Base-by-base conservation (phyloP, 2,888 invertebrate genomes). In the Monochamus alternatus region DNA sequence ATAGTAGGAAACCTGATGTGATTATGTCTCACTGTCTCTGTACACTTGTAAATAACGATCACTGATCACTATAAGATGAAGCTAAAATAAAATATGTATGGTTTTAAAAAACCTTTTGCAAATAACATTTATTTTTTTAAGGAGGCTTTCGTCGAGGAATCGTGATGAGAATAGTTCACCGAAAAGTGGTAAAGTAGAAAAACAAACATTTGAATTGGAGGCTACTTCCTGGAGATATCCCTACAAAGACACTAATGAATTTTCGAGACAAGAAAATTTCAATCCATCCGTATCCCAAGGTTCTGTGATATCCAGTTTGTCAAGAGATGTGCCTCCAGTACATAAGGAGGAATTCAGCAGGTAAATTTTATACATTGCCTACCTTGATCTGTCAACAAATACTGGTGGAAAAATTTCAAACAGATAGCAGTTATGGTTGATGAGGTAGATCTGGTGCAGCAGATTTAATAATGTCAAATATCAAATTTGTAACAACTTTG, bases 161-260 rank as follows among this genome's bases (percentile, higher is more conserved):
- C 60, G 60, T 3, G 60, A 60, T 60, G 60, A 60, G 31, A 5
- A 14, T 31, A n/a, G 7, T n/a, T 9, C 60, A 32, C 14, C 58
- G 58, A 60, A 60, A 60, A 32, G 60, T 60, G 31, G 31, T 60
- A 60, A 60, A 32, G 8, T 10, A 30, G 60, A 31, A 32, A 60
- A 60, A 32, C 60, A 60, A 60, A 31, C 60, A 63, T 78, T 76
- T n/a, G 69, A 75, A 12, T 65, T 79, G 51, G 75, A 75, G 43
- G 70, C 75, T 9, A 70, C 75, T 62, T 64, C 75, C 12, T 79
- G 79, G 79, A 77, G 71, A 62, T 79, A 79, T 68, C 79, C 79
- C 10, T 76, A 75, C 55, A 74, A 75, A 64, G 70, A 71, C 32
- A 55, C 2, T 55, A 73, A 78, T 44, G 73, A 51, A 32, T 32